Evolutionary conservation across 64 coral and sea anemone genomes (phyloP), one percentile per base, ranked within the genome.

Genomic region (Anthopleura sola): DNA sequence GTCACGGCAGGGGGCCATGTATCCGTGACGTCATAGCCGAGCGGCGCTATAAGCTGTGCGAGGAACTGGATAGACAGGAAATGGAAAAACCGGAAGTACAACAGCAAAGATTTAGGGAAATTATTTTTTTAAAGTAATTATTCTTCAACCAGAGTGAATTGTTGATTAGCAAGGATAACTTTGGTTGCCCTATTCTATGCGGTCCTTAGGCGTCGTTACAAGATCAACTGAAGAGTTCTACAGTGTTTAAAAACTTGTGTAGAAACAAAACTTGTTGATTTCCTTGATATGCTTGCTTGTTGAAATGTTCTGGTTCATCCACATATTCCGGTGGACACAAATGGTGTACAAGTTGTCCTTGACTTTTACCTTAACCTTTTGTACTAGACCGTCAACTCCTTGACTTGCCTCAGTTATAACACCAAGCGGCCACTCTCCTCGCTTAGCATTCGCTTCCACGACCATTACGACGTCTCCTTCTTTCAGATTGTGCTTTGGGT

Each of bases 391-490:
- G 85, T 91, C 89, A 46, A 2, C 49, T 37, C 74, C 71, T 62
- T 49, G 49, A 36, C 36, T 78, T 10, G 56, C 57, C 21, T 80
- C 55, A 1, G 78, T 16, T 5, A 91, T 26, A 46, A 82, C 49
- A 2, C 89, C 89, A 15, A 86, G 75, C 16, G 83, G 66, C 89
- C 89, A 91, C 21, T 86, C 89, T 57, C 83, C 74, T 28, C 89
- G 50, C 18, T 37, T 80, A 9, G 89, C 89, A 62, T 79, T 86
- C 3, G 83, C 74, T 49, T 91, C 89, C 20, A 80, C 75, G 58
- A 89, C 49, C 47, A 79, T 32, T 24, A 87, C 75, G 14, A 87
- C 75, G 36, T 87, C 86, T 28, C 55, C 86, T 40, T 87, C 28
- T 19, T 58, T 60, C 3, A 80, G 36, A 20, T 60, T 87, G 18